Conservation (phyloP, 2,888 invertebrate species). For the Dinocampus coccinellae region DNA sequence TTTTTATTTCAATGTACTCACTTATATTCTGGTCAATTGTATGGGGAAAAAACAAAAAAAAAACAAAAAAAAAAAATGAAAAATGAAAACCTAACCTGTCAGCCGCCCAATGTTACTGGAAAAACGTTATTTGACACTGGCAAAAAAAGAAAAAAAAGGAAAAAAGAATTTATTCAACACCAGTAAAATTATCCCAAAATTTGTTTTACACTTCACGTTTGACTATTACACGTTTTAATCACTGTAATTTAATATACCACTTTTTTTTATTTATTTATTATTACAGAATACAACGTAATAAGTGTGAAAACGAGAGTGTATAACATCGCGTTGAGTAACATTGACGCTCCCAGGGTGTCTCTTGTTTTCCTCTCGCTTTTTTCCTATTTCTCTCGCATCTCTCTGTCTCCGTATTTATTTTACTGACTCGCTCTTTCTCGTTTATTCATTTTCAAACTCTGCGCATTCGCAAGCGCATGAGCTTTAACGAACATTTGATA, state of each 20-base stretch:
- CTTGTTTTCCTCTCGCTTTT: slow-evolving; percentile 11
- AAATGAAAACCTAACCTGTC: slow-evolving; percentile 59
- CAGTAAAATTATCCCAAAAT: not conserved
- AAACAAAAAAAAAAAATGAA: too few species aligned
- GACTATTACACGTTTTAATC: slow-evolving; percentile 12
- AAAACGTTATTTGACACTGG: not conserved
- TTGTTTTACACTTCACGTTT: not conserved
- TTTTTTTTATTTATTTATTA: not conserved
- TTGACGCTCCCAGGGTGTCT: slow-evolving; percentile 26
- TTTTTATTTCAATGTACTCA: slow-evolving; percentile 42
- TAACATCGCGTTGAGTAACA: slow-evolving; percentile 25
- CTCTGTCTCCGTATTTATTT: slow-evolving; percentile 6
- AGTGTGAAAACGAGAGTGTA: slow-evolving; percentile 19
- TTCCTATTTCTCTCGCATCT: slow-evolving; percentile 9
- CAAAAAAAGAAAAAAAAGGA: too few species aligned
- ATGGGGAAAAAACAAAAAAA: too few species aligned
- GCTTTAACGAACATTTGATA: not conserved
- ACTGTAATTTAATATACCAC: slow-evolving; percentile 11
- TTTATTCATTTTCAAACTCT: not conserved
- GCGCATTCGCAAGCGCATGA: slow-evolving; percentile 35
- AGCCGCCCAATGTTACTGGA: slow-evolving; percentile 44
- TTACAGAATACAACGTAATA: not conserved
- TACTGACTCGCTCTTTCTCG: not conserved
- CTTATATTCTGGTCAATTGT: too few species aligned
- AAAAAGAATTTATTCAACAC: not conserved